These are phyloP conservation scores for Drosophila setifemur DNA, from an alignment of 1,140 invertebrate species.

Conservation along the genomic window DNA sequence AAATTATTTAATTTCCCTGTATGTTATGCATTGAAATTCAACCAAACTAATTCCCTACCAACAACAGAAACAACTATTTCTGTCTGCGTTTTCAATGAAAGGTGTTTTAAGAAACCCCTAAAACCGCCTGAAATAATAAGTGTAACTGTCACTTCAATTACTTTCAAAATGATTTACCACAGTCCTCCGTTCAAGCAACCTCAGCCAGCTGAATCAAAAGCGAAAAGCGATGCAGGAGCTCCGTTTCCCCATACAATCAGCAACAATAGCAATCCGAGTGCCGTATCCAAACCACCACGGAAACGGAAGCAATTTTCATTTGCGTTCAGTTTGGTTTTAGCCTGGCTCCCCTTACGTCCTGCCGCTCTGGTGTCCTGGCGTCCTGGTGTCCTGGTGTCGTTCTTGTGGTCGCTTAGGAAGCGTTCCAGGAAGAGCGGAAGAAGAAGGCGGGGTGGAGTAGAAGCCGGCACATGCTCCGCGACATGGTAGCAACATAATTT, in stretches of 20 bases:
- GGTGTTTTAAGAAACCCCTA: too few species aligned
- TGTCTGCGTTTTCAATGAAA: too few species aligned
- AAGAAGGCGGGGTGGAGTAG: not conserved
- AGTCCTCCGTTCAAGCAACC: not conserved
- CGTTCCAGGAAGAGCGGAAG: slow-evolving; percentile 1
- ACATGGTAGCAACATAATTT: slow-evolving; percentile 77
- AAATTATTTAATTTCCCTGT: too few species aligned
- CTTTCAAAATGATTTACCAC: slow-evolving; percentile 5
- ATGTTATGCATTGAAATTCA: too few species aligned
- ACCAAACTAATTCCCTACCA: too few species aligned
- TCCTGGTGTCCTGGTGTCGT: too few species aligned
- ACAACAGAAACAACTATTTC: too few species aligned
- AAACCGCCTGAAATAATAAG: not conserved
- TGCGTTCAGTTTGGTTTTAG: slow-evolving; percentile 68
- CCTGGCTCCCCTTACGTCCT: too few species aligned
- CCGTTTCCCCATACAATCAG: slow-evolving; percentile 55
- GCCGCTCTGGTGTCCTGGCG: too few species aligned
- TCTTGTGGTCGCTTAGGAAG: slow-evolving; percentile 48
- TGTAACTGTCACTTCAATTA: slow-evolving; percentile 7
- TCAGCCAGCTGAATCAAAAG: slow-evolving; percentile 37
- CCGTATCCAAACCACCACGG: slow-evolving; percentile 44
- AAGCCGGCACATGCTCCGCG: slow-evolving; percentile 53
- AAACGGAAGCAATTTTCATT: slow-evolving; percentile 80
- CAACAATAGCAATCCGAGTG: slow-evolving; percentile 60
- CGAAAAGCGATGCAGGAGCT: slow-evolving; percentile 13